A percentile compares a stretch with the other conserved stretches of the same genome.
Evolutionary conservation across 2,113 vertebrate species (phyloP).

Genomic region (Sakesphorus luctuosus): DNA sequence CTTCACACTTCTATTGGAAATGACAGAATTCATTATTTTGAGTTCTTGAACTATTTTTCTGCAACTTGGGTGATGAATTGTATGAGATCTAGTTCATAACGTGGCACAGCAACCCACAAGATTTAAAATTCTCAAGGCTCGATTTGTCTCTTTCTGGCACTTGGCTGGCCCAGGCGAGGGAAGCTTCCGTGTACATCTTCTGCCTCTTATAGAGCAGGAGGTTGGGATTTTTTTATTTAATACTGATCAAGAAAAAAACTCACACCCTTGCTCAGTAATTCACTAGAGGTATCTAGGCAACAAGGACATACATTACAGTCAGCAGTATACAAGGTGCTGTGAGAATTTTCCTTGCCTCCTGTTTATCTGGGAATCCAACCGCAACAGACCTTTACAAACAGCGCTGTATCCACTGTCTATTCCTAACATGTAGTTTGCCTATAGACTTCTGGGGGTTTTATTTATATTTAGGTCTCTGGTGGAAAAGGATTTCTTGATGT

Average conservation of each 20-base stretch:
- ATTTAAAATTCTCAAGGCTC: conserved; percentile 61
- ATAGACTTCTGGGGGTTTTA: not conserved
- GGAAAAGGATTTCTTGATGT: not conserved
- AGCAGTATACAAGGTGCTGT: not conserved
- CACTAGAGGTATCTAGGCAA: conserved; percentile 50
- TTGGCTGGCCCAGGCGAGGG: not conserved
- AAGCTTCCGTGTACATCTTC: conserved; percentile 15
- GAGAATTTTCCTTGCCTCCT: conserved; percentile 13
- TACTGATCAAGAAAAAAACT: not conserved
- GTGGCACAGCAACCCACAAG: conserved; percentile 46
- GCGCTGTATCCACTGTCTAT: not conserved
- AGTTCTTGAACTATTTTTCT: conserved; percentile 74
- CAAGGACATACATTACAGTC: conserved; percentile 18
- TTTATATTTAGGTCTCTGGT: not conserved
- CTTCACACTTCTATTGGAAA: conserved; percentile 76
- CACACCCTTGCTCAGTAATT: not conserved
- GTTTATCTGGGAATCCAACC: conserved; percentile 2
- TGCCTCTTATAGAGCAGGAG: not conserved
- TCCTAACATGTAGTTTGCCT: not conserved
- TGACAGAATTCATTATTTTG: conserved; percentile 78
- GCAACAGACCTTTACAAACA: not conserved
- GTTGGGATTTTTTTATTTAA: conserved; percentile 37
- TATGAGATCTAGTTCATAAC: conserved; percentile 67
- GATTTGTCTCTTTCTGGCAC: conserved; percentile 33
- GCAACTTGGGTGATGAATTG: conserved; percentile 73